A percentile compares a stretch with the other conserved stretches of the same genome.
Evolutionary conservation across 2,113 vertebrate genomes (phyloP).

Genomic region (Clarias batrachus): DNA sequence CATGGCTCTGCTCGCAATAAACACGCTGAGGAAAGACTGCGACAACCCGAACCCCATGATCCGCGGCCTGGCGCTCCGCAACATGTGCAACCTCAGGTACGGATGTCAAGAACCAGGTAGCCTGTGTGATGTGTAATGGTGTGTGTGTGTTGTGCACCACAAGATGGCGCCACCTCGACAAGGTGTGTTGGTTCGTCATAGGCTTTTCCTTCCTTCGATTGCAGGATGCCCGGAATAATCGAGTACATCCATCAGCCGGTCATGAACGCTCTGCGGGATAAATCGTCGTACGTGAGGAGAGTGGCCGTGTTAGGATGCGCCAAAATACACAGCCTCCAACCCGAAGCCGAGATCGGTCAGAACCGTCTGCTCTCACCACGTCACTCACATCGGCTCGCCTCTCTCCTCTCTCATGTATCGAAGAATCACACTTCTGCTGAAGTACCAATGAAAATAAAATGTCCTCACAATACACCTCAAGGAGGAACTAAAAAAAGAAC

Average conservation of each 20-base stretch:
- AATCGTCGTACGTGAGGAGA: slow-evolving; percentile 89
- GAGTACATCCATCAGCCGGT: slow-evolving; percentile 92
- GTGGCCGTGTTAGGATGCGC: slow-evolving; percentile 93
- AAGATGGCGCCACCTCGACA: not conserved
- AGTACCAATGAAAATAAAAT: not conserved
- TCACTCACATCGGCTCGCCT: not conserved
- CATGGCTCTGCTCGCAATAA: slow-evolving; percentile 89
- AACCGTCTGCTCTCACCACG: too few species aligned
- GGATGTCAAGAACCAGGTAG: not conserved
- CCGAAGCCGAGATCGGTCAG: slow-evolving; percentile 73
- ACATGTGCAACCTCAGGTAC: slow-evolving; percentile 90
- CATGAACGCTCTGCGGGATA: slow-evolving; percentile 83
- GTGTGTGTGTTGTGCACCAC: not conserved
- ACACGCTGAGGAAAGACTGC: slow-evolving; percentile 91
- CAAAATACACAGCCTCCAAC: slow-evolving; percentile 85
- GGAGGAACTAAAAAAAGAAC: too few species aligned
- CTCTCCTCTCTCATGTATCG: not conserved
- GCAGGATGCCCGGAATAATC: slow-evolving; percentile 85
- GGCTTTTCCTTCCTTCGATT: not conserved
- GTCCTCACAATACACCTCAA: not conserved
- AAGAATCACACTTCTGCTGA: not conserved
- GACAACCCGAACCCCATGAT: slow-evolving; percentile 92
- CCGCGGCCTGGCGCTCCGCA: slow-evolving; percentile 86
- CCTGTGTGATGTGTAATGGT: not conserved
- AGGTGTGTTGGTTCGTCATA: not conserved